These are phyloP conservation scores for Microcebus lehilahytsara DNA, from an alignment of 2,113 vertebrate genomes.

Conservation along the genomic window DNA sequence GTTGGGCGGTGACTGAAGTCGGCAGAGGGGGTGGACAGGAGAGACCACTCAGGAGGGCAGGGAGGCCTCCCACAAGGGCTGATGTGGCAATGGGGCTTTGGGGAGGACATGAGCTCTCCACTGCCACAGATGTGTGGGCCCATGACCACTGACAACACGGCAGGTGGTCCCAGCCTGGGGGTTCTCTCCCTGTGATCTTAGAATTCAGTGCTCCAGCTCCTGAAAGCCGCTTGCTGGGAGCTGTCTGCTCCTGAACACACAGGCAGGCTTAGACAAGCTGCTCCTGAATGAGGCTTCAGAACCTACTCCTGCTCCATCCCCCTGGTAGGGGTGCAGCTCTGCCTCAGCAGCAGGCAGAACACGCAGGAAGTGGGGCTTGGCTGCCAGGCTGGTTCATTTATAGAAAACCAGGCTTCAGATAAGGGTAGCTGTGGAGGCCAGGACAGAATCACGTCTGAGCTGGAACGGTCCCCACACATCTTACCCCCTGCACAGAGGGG, in stretches of 20 bases:
- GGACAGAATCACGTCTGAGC: not conserved
- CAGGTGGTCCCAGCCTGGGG: not conserved
- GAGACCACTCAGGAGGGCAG: not conserved
- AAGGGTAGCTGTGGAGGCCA: not conserved
- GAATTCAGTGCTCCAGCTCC: not conserved
- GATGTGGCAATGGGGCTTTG: not conserved
- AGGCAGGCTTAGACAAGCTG: not conserved
- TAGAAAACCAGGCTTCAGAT: not conserved
- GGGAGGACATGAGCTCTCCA: not conserved
- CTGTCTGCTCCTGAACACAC: not conserved
- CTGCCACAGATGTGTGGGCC: no score
- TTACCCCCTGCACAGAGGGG: not conserved
- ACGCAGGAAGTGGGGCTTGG: not conserved
- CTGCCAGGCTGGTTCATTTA: not conserved
- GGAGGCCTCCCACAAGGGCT: not conserved
- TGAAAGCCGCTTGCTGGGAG: not conserved
- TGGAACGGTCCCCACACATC: not conserved
- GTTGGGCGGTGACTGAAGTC: not conserved
- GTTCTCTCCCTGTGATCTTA: not conserved
- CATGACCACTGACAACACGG: rapidly evolving
- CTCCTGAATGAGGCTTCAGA: not conserved
- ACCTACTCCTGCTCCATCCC: not conserved
- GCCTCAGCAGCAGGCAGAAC: not conserved
- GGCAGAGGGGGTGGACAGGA: not conserved
- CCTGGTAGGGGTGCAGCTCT: not conserved